Evolutionary conservation across 2,797 vertebrate genomes (phyloP).

Genomic region (Megaceryle alcyon): DNA sequence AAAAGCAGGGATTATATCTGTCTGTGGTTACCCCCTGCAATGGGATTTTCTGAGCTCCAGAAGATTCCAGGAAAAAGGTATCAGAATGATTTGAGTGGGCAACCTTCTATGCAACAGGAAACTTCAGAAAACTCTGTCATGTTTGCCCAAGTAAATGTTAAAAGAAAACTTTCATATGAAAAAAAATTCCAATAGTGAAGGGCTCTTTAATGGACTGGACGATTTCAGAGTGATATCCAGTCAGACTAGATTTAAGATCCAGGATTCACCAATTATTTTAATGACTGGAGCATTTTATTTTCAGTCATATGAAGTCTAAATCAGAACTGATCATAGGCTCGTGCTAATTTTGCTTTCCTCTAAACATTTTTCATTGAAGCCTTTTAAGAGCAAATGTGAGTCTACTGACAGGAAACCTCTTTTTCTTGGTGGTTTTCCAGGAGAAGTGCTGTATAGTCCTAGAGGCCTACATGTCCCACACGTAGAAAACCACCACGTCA

Average conservation of each 20-base stretch:
- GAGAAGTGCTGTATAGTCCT: not conserved
- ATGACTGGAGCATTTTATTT: not conserved
- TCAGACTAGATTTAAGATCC: not conserved
- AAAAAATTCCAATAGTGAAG: not conserved
- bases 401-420: not conserved
- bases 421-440: conserved; percentile 19
- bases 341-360: not conserved
- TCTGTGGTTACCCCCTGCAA: not conserved
- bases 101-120: not conserved
- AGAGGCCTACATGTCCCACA: not conserved
- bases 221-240: not conserved
- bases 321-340: not conserved
- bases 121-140: not conserved
- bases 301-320: not conserved
- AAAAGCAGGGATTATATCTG: not conserved
- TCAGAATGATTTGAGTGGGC: not conserved
- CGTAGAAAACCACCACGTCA: not conserved
- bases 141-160: not conserved
- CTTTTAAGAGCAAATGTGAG: not conserved
- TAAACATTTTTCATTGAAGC: not conserved
- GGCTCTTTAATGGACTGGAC: not conserved
- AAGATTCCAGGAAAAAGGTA: not conserved
- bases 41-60: not conserved
- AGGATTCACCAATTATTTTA: not conserved
- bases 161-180: not conserved